Evolutionary conservation across 2,797 vertebrate genomes (phyloP), one percentile per base, ranked within the genome.

Genomic region (Cuculus canorus): DNA sequence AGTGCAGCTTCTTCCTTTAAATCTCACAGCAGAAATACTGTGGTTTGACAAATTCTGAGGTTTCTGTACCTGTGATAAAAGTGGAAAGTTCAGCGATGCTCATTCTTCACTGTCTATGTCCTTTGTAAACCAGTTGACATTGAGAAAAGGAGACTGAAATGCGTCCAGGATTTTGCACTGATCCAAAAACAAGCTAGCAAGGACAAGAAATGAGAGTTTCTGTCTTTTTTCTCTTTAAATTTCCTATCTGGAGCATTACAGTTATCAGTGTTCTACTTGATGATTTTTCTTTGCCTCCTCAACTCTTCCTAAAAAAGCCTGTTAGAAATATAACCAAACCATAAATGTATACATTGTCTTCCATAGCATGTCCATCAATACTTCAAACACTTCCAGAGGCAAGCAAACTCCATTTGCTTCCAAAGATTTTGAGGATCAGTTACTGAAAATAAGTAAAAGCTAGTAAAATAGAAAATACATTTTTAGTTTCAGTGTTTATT

Each of bases 41-140:
- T 28, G 32, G 82, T 94, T 94, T 93, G 87, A 82, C 72, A 94
- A 86, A 92, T 78, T 47, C 70, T 17, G 86, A 77, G 66, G 13
- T 88, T 96, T 92, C 77, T 79, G 41, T 76, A 82, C 61, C 89
- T 75, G 91, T 86, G 82, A 87, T 90, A 59, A 86, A 94, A 88
- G 75, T 35, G 19, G 43, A 65, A 65, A 59, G 54, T 72, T 90
- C 72, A 43, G 76, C 24, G 68, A 60, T 87, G 69, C 64, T 83
- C 56, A n/a, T 87, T 93, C 91, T 71, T 95, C 79, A 78, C 76
- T 64, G 68, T 76, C 61, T 88, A 7, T 33, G 50, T 79, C 52
- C 87, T 91, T 82, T 60, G 89, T 94, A 91, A 92, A 92, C 84
- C 63, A 25, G 41, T 70, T 93, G 63, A 43, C 1, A 0, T 28